Evolutionary conservation across 2,888 invertebrate species (phyloP).

Genomic region (Coelinius sp.): DNA sequence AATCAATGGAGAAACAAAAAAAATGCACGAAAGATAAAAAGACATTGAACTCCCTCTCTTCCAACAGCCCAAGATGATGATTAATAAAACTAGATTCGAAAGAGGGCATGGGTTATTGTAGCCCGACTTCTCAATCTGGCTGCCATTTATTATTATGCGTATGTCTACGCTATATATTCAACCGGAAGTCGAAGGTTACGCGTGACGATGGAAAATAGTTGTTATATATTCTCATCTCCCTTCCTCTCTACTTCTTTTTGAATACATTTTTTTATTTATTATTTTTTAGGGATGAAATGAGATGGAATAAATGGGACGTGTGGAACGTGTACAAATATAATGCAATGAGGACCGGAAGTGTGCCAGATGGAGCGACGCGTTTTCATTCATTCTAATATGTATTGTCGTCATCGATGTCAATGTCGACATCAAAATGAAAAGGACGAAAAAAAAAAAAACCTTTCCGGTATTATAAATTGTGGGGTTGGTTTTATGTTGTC

Average conservation of each 20-base stretch:
- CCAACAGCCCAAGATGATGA: background rate
- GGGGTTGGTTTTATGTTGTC: background rate
- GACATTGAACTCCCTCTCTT: conserved; percentile 39
- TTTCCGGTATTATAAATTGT: background rate
- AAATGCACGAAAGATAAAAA: conserved; percentile 27
- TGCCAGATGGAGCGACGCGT: conserved; percentile 39
- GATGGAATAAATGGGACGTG: conserved; percentile 33
- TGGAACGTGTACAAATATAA: conserved; percentile 44
- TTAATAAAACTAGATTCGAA: conserved; percentile 18
- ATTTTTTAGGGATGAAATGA: background rate
- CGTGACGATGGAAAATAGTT: conserved; percentile 36
- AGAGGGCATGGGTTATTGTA: background rate
- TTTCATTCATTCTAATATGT: no score
- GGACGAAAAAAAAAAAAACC: background rate
- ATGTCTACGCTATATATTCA: conserved; percentile 31
- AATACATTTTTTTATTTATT: background rate
- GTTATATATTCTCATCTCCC: conserved; percentile 15
- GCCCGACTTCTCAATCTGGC: conserved; percentile 36
- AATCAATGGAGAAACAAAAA: background rate
- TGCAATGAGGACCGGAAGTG: conserved; percentile 45
- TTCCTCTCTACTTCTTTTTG: background rate
- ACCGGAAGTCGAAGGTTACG: conserved; percentile 48
- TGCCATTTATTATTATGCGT: conserved; percentile 32
- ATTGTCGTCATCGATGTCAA: conserved; percentile 38
- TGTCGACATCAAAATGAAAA: conserved; percentile 24